Evolutionary conservation across 2,113 vertebrate species (phyloP).

Genomic region (Dasypus novemcinctus): DNA sequence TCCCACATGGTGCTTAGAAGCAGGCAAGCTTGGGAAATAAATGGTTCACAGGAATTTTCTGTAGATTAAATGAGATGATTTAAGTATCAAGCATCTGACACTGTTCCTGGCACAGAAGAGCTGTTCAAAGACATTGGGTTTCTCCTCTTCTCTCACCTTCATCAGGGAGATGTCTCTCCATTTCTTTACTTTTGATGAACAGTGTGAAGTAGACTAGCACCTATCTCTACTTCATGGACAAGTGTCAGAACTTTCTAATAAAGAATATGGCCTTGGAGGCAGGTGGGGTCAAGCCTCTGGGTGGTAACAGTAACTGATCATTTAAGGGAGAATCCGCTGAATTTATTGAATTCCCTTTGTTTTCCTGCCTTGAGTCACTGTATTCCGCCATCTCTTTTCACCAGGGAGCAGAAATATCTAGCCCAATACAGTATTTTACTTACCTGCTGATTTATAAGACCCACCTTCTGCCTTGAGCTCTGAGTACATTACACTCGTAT

Average conservation of each 20-base stretch:
- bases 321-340: background rate
- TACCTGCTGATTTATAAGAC: constrained; percentile 59
- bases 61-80: background rate
- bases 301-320: background rate
- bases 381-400: background rate
- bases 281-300: background rate
- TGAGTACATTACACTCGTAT: background rate
- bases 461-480: constrained; percentile 32
- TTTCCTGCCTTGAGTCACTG: background rate
- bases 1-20: background rate
- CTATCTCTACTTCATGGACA: background rate
- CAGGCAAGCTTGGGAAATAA: background rate
- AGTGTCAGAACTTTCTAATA: background rate
- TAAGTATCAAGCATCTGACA: background rate
- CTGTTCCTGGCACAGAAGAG: background rate
- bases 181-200: constrained; percentile 3
- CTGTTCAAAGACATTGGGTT: background rate
- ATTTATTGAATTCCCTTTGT: constrained; percentile 12
- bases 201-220: background rate
- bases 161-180: background rate
- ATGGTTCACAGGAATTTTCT: background rate
- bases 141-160: background rate
- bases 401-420: background rate
- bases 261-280: background rate
- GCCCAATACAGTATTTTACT: constrained; percentile 40